Base-by-base conservation (phyloP, 2,888 invertebrate genomes). In the Patella depressa region DNA sequence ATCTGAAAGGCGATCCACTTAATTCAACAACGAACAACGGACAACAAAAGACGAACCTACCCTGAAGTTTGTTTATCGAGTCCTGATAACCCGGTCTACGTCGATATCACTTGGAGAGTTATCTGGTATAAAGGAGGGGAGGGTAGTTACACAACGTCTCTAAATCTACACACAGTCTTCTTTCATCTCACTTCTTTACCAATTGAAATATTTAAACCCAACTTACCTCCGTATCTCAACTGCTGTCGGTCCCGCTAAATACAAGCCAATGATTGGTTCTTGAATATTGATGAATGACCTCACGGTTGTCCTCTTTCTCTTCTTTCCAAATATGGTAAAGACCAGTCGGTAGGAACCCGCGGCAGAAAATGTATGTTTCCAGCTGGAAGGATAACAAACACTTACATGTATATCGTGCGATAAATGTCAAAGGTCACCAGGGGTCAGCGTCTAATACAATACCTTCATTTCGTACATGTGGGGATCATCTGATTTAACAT, bases 261-360 rank as follows among this genome's bases (percentile, higher is more conserved):
- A 74, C 5, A 88, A 80, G n/a, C 81, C 83, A 73, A 74, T 82
- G 80, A 88, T 84, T 81, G 85, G 85, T 79, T 85, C 83, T 78
- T 88, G 79, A 19, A 87, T 86, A 73, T 80, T 76, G 53, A 86
- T 34, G 71, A 78, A 81, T 19, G 83, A 81, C 17, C 80, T 79
- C 70, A 84, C 17, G 15, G 77, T 76, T n/a, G 81, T 79, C 53
- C 81, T 74, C 71, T 55, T 65, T 9, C 24, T 24, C 65, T 55
- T 54, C 70, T 74, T 75, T 55, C 81, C 81, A 73, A 75, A 77
- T 74, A 81, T 77, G 78, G 81, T 74, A 77, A 83, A 79, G 69
- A 75, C 78, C 77, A 83, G 76, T 34, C 78, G 74, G 77, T 80
- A 79, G 79, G 83, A 78, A 76, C 86, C 86, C 76, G 82, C 78